Evolutionary conservation across 2,888 invertebrate species (phyloP).

Genomic region (Lottia gigantea): DNA sequence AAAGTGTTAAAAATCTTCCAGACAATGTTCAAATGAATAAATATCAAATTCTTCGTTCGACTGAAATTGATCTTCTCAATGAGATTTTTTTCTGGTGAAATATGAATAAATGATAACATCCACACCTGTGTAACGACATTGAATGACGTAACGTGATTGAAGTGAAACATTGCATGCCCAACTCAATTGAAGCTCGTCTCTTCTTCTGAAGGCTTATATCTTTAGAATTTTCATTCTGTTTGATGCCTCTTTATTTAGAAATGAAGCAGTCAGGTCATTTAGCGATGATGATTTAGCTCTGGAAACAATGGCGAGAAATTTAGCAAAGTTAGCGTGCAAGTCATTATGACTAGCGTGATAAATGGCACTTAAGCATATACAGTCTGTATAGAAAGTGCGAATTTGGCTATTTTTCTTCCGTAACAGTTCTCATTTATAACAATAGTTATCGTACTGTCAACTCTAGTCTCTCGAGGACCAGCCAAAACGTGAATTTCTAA

Average conservation of each 20-base stretch:
- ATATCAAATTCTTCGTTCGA: too few species aligned
- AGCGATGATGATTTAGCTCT: neutral
- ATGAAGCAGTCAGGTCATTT: too few species aligned
- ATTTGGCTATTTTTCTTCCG: slow-evolving; percentile 5
- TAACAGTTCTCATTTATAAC: slow-evolving; percentile 8
- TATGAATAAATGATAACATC: neutral
- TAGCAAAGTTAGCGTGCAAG: slow-evolving; percentile 17
- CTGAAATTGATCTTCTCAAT: neutral
- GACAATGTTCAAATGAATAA: too few species aligned
- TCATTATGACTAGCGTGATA: slow-evolving; percentile 2
- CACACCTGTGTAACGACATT: neutral
- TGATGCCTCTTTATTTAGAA: too few species aligned
- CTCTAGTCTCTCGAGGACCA: too few species aligned
- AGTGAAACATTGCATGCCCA: slow-evolving; percentile 5
- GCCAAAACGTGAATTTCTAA: neutral
- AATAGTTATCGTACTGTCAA: slow-evolving; percentile 3
- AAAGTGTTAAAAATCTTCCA: too few species aligned
- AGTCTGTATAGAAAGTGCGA: slow-evolving; percentile 6
- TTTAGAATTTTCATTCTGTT: too few species aligned
- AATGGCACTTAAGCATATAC: slow-evolving; percentile 4
- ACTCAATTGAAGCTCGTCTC: too few species aligned
- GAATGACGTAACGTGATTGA: slow-evolving; percentile 9
- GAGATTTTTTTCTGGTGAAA: neutral
- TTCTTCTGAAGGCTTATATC: too few species aligned
- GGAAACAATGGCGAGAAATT: slow-evolving; percentile 17